Conservation (phyloP, 2,113 vertebrate species). For the Carollia perspicillata region DNA sequence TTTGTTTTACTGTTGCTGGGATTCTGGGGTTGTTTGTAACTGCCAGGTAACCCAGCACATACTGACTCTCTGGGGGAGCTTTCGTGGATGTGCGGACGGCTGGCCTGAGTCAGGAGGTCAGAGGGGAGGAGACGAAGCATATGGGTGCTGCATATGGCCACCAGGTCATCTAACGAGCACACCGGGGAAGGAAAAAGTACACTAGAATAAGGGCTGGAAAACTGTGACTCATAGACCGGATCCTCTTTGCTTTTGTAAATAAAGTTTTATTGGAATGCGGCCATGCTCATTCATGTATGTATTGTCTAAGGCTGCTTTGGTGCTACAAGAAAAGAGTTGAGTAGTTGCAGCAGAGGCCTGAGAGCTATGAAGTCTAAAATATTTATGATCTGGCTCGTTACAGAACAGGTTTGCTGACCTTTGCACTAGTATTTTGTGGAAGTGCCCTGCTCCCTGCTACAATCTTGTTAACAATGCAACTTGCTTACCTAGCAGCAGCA, state of each 20-base stretch:
- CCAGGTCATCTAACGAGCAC: background rate
- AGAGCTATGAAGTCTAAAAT: conserved; percentile 47
- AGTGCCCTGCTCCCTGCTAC: background rate
- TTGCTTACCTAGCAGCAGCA: background rate
- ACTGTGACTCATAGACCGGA: background rate
- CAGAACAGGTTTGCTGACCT: conserved; percentile 44
- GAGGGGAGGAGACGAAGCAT: background rate
- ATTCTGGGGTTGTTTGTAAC: background rate
- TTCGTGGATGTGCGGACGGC: accelerated
- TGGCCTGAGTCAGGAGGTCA: background rate
- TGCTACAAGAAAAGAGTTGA: background rate
- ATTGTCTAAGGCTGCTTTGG: background rate
- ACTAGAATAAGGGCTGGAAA: background rate
- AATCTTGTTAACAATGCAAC: conserved; percentile 59
- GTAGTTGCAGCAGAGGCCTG: background rate
- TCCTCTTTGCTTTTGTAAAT: conserved; percentile 3
- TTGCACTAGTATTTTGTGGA: background rate
- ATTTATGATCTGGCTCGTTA: conserved; percentile 35
- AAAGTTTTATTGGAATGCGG: conserved; percentile 41
- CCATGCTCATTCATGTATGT: background rate
- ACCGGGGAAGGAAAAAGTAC: background rate
- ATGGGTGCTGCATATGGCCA: too few relatives aligned
- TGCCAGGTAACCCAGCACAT: background rate
- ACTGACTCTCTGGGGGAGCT: background rate
- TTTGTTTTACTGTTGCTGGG: background rate